These are phyloP conservation scores for Asbolus verrucosus DNA, from an alignment of 1,140 invertebrate species.

Conservation along the genomic window DNA sequence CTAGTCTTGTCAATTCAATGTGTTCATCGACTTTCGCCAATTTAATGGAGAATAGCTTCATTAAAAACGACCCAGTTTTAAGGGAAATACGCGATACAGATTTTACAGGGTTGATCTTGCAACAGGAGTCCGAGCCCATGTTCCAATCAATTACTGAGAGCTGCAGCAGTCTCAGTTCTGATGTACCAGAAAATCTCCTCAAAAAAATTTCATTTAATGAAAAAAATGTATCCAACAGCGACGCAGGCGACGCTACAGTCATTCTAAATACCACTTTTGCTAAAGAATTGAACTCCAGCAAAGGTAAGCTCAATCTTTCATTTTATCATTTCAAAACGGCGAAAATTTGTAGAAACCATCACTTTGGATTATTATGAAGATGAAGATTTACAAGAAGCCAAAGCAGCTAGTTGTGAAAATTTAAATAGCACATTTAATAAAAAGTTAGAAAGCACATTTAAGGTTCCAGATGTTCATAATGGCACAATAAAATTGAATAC, in stretches of 20 bases:
- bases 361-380: background rate
- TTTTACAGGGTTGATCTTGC: conserved; percentile 56
- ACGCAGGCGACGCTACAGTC: background rate
- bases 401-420: conserved; percentile 24
- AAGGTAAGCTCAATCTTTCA: background rate
- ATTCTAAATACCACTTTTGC: conserved; percentile 22
- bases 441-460: conserved; percentile 42
- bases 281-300: conserved; percentile 5
- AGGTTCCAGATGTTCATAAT: too few species aligned
- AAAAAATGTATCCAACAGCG: background rate
- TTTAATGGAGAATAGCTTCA: conserved; percentile 64
- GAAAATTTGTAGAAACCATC: conserved; percentile 10
- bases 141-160: conserved; percentile 62
- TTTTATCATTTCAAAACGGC: background rate
- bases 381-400: conserved; percentile 26
- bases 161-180: conserved; percentile 61
- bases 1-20: conserved; percentile 63
- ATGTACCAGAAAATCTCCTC: conserved; percentile 60
- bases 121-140: conserved; percentile 60
- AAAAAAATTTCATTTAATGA: conserved; percentile 53
- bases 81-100: conserved; percentile 63
- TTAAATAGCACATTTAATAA: conserved; percentile 52
- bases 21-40: conserved; percentile 64
- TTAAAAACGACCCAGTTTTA: conserved; percentile 63
- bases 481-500: conserved; percentile 48